Conservation (phyloP, 2,888 invertebrate species). For the Taenaris catops region DNA sequence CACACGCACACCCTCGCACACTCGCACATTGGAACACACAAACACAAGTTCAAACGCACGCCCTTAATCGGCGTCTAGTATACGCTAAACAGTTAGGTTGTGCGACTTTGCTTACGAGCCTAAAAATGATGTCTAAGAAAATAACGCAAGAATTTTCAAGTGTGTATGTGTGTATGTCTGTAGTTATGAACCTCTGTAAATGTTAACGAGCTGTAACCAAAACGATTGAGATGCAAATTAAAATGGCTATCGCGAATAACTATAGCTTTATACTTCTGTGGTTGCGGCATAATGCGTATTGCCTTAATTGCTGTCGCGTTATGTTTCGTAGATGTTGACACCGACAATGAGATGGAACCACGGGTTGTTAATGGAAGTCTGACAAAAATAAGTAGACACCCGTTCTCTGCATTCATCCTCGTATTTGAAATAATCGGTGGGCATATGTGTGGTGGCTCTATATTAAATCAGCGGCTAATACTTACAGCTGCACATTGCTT, state of each 20-base stretch:
- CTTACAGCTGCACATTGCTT: slow-evolving; percentile 39
- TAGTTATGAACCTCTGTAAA: slow-evolving; percentile 6
- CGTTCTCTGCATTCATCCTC: slow-evolving; percentile 10
- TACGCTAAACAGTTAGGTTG: no score
- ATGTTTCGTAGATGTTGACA: not conserved
- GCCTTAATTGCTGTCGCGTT: slow-evolving; percentile 1
- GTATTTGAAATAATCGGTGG: not conserved
- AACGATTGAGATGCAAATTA: slow-evolving; percentile 8
- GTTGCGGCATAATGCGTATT: slow-evolving; percentile 3
- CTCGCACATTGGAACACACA: no score
- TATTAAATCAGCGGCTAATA: slow-evolving; percentile 33
- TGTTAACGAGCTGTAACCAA: slow-evolving; percentile 9
- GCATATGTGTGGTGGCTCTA: slow-evolving; percentile 36
- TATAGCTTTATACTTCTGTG: not conserved
- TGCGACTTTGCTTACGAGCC: no score
- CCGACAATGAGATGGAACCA: slow-evolving; percentile 5
- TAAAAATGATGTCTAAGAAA: no score
- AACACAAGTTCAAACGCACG: no score
- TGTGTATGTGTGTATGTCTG: no score
- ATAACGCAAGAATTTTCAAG: no score
- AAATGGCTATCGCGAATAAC: not conserved
- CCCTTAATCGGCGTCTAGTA: no score
- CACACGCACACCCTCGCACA: no score
- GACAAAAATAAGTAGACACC: slow-evolving; percentile 5
- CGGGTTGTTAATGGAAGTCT: slow-evolving; percentile 5